A percentile compares a stretch with the other conserved stretches of the same genome.
These are phyloP conservation scores for Labeo calbasu DNA, from an alignment of 2,797 vertebrate genomes.

Conservation along the genomic window DNA sequence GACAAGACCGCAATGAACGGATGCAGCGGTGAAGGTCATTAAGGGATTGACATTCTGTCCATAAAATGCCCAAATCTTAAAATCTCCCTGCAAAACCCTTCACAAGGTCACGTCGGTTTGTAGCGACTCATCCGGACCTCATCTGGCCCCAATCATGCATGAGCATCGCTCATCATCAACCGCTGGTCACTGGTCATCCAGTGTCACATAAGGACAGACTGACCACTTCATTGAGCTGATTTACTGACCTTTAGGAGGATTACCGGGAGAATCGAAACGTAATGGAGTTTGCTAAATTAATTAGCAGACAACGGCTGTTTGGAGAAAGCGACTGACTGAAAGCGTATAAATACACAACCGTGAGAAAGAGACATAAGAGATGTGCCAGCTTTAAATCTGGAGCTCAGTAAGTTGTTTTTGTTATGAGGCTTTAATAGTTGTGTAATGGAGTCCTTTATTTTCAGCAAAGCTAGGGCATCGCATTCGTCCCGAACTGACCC, in stretches of 20 bases:
- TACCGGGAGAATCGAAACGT: conserved; percentile 29
- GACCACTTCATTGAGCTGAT: conserved; percentile 45
- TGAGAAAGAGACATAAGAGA: conserved; percentile 14
- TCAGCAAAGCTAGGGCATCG: background rate
- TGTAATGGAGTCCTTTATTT: conserved; percentile 43
- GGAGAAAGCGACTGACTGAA: conserved; percentile 25
- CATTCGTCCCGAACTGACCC: conserved; percentile 10
- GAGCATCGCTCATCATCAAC: conserved; percentile 2
- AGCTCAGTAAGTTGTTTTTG: conserved; percentile 26
- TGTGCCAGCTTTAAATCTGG: conserved; percentile 37
- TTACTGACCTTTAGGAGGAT: conserved; percentile 54
- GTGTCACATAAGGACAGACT: conserved; percentile 39
- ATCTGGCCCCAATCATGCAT: background rate
- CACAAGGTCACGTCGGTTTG: background rate
- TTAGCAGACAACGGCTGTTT: conserved; percentile 17
- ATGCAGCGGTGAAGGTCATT: background rate
- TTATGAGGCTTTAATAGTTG: conserved; percentile 39
- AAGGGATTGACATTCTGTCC: conserved; percentile 15
- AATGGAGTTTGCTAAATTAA: conserved; percentile 48
- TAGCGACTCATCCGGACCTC: background rate
- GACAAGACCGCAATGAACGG: background rate
- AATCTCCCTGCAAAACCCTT: conserved; percentile 13
- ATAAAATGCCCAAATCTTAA: conserved; percentile 20
- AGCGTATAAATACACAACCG: conserved; percentile 27
- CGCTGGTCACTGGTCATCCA: conserved; percentile 2